phyloP scores from a whole-genome alignment of 2,113 vertebrate genomes.

The Spheniscus mendiculus region DNA sequence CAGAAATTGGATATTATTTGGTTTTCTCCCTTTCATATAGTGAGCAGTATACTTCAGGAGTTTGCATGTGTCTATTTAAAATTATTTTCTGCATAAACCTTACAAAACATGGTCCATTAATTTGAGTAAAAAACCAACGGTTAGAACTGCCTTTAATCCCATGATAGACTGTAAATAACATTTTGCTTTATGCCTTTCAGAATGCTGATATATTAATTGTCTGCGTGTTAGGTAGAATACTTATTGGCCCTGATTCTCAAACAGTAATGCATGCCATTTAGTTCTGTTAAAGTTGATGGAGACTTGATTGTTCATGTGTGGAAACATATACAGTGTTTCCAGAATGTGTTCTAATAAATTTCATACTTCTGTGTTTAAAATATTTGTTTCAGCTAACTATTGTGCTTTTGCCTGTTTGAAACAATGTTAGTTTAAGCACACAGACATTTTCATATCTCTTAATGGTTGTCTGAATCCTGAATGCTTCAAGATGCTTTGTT shows the following conservation, averaged over 20 bases:
- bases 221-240: neutral
- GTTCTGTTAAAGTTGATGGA: conserved; percentile 18
- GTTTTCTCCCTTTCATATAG: neutral
- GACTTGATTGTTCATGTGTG: neutral
- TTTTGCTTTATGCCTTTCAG: neutral
- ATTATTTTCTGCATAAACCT: neutral
- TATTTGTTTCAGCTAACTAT: neutral
- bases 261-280: neutral
- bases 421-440: neutral
- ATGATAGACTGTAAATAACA: neutral
- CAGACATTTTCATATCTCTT: neutral
- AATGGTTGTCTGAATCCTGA: neutral
- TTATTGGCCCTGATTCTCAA: neutral
- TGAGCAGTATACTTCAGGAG: neutral
- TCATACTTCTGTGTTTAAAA: neutral
- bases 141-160: neutral
- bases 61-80: neutral
- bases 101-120: neutral
- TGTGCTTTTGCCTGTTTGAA: conserved; percentile 42
- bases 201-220: conserved; percentile 24
- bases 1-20: conserved; percentile 37
- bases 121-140: neutral
- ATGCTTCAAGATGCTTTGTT: neutral
- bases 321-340: neutral
- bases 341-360: neutral